Percentiles rank a stretch among this genome's conserved stretches.
phyloP scores from a whole-genome alignment of 2,113 vertebrate species.

The Podarcis cretensis region DNA sequence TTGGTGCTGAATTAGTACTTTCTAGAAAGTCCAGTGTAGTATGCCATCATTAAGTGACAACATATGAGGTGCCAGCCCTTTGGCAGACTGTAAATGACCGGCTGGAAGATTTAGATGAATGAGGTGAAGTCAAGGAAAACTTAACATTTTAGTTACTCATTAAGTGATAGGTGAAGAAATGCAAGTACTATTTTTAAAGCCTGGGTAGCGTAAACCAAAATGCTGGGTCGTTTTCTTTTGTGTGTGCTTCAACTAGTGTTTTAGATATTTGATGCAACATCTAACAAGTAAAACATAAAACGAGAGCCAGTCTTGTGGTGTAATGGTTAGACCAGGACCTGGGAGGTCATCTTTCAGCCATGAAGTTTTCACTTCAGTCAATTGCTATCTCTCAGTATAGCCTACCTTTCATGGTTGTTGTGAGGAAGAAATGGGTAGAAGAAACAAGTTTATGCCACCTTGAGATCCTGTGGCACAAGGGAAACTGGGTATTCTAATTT shows the following conservation, averaged over 20 bases:
- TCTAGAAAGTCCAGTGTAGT: slow-evolving; percentile 75
- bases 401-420: no score
- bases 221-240: neutral
- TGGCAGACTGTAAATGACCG: slow-evolving; percentile 69
- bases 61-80: slow-evolving; percentile 73
- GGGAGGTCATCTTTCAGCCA: no score
- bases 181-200: neutral
- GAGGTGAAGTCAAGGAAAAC: slow-evolving; percentile 66
- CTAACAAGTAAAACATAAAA: no score
- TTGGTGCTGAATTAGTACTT: slow-evolving; percentile 75
- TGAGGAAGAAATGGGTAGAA: no score
- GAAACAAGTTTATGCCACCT: no score
- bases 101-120: slow-evolving; percentile 70
- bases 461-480: neutral
- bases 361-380: no score
- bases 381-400: no score
- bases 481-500: neutral
- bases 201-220: neutral
- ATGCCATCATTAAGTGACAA: slow-evolving; percentile 77
- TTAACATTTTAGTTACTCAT: slow-evolving; percentile 46
- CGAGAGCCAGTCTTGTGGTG: no score
- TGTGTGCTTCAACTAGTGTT: no score
- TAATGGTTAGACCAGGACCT: no score
- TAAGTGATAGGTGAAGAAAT: slow-evolving; percentile 34
- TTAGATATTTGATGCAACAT: no score